phyloP scores from a whole-genome alignment of 2,888 invertebrate species.

The Phaedon cochleariae region DNA sequence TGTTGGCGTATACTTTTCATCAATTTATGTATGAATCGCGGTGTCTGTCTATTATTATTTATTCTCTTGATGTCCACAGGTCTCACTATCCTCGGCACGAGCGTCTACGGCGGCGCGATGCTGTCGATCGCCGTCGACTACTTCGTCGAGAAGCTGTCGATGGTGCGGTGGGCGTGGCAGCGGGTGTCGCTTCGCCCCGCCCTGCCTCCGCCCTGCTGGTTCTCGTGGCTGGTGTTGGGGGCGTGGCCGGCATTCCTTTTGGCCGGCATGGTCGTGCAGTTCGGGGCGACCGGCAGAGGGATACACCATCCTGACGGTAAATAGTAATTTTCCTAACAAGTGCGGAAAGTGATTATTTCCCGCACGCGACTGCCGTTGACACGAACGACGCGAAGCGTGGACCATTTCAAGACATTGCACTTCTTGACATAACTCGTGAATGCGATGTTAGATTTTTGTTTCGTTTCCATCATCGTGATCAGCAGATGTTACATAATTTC shows the following conservation, averaged over 20 bases:
- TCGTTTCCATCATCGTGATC: too few species aligned
- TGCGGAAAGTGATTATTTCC: too few species aligned
- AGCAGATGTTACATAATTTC: too few species aligned
- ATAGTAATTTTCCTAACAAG: too few species aligned
- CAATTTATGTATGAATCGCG: too few species aligned
- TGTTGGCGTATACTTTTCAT: too few species aligned
- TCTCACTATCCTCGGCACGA: slow-evolving; percentile 77
- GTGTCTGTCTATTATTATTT: slow-evolving; percentile 3
- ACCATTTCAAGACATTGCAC: too few species aligned
- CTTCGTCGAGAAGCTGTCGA: slow-evolving; percentile 75
- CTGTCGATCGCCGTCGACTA: slow-evolving; percentile 77
- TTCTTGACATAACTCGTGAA: too few species aligned
- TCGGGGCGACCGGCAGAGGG: slow-evolving; percentile 73
- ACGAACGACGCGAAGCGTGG: too few species aligned
- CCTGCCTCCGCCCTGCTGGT: slow-evolving; percentile 71
- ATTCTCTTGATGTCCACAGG: slow-evolving; percentile 61
- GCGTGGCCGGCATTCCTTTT: slow-evolving; percentile 77
- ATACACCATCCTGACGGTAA: slow-evolving; percentile 71
- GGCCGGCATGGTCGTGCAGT: slow-evolving; percentile 75
- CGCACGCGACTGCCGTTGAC: too few species aligned
- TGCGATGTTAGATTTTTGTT: too few species aligned
- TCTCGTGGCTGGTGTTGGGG: slow-evolving; percentile 77
- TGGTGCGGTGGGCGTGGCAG: slow-evolving; percentile 78
- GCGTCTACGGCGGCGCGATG: slow-evolving; percentile 79
- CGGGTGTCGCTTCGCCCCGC: slow-evolving; percentile 69